A percentile compares a stretch with the other conserved stretches of the same genome.
phyloP scores from a whole-genome alignment of 2,888 invertebrate genomes.

The Ophion ventricosus region DNA sequence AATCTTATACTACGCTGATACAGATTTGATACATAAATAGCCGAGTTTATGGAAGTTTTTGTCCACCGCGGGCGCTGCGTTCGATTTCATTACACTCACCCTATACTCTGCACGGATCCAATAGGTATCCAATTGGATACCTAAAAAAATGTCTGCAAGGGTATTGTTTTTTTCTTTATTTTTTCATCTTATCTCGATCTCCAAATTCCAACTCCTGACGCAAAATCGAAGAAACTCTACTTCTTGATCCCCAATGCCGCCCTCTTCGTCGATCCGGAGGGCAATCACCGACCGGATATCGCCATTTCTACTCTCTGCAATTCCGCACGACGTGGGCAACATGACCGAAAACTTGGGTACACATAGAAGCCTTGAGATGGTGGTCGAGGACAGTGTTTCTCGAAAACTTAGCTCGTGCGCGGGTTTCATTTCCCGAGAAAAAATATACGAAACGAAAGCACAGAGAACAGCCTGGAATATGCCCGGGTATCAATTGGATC shows the following conservation, averaged over 20 bases:
- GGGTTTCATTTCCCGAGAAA: conserved; percentile 47
- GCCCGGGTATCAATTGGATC: conserved; percentile 82
- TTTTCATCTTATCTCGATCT: background rate
- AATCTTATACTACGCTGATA: no score
- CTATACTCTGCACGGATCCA: no score
- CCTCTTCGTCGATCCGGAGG: conserved; percentile 18
- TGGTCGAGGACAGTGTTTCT: background rate
- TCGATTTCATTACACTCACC: no score
- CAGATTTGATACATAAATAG: no score
- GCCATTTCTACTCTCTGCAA: conserved; percentile 48
- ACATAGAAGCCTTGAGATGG: background rate
- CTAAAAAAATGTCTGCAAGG: background rate
- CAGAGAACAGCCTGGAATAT: conserved; percentile 76
- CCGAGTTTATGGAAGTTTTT: no score
- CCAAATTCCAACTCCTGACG: conserved; percentile 33
- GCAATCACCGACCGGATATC: conserved; percentile 47
- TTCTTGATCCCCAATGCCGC: conserved; percentile 41
- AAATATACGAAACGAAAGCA: conserved; percentile 52
- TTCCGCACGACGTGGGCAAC: conserved; percentile 22
- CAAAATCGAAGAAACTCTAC: conserved; percentile 60
- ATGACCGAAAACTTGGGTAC: background rate
- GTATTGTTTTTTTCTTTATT: background rate
- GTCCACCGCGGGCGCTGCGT: no score
- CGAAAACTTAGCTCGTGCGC: conserved; percentile 14
- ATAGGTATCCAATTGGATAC: background rate